Percentiles rank a stretch among this genome's conserved stretches.
Conservation (phyloP, 1,140 invertebrate species). For the Sycobia sp. region DNA sequence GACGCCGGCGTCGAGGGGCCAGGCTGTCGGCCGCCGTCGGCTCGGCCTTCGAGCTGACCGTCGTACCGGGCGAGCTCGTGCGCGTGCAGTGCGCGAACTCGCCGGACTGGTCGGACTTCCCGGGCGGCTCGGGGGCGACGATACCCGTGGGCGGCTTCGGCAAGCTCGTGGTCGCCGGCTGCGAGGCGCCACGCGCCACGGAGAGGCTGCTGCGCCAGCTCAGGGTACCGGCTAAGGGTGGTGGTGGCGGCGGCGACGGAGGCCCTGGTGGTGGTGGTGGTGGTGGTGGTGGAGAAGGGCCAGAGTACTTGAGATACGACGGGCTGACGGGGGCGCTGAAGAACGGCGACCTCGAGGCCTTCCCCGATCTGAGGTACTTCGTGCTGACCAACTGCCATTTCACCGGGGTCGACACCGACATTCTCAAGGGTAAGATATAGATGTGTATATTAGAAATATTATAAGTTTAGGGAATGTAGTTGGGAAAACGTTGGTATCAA, state of each 20-base stretch:
- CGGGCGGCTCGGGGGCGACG: neutral
- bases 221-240: too few relatives aligned
- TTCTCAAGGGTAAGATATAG: constrained; percentile 18
- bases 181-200: too few relatives aligned
- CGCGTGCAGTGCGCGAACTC: neutral
- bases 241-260: too few relatives aligned
- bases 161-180: too few relatives aligned
- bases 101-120: neutral
- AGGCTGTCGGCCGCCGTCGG: neutral
- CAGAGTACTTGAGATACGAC: constrained; percentile 10
- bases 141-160: too few relatives aligned
- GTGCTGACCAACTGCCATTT: constrained; percentile 9
- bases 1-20: too few relatives aligned
- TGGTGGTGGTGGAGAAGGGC: too few relatives aligned
- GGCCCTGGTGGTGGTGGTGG: too few relatives aligned
- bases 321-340: neutral
- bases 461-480: too few relatives aligned
- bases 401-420: neutral
- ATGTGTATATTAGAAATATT: too few relatives aligned
- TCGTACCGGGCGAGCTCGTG: neutral
- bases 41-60: neutral
- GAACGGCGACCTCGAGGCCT: neutral
- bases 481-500: too few relatives aligned
- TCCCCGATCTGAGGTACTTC: constrained; percentile 1
- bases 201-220: too few relatives aligned